Evolutionary conservation across 2,113 vertebrate species (phyloP).

Genomic region (Aix galericulata): DNA sequence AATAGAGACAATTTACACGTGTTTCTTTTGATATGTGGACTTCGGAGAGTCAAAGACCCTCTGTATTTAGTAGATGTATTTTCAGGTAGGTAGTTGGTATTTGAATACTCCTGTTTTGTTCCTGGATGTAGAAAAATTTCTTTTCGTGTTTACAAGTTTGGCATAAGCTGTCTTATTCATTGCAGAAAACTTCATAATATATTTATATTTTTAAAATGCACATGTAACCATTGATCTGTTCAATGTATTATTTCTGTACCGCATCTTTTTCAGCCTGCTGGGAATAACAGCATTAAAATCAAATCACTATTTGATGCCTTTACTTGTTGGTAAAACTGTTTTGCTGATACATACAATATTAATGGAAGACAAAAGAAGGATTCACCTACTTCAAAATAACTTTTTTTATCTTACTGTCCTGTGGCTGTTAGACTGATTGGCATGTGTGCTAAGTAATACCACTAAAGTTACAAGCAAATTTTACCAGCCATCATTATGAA

Average conservation of each 20-base stretch:
- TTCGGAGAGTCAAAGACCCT: slow-evolving; percentile 89
- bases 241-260: neutral
- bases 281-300: slow-evolving; percentile 20
- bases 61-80: slow-evolving; percentile 85
- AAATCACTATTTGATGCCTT: slow-evolving; percentile 5
- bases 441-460: neutral
- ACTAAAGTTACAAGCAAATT: neutral
- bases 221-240: neutral
- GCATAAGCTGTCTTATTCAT: neutral
- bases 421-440: neutral
- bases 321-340: slow-evolving; percentile 6
- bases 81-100: slow-evolving; percentile 75
- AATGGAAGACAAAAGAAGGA: slow-evolving; percentile 15
- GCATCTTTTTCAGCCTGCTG: neutral
- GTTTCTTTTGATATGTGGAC: slow-evolving; percentile 89
- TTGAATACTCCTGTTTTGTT: neutral
- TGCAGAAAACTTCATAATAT: neutral
- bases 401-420: neutral
- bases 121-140: neutral
- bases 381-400: neutral
- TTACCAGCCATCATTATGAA: neutral
- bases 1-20: slow-evolving; percentile 60
- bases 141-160: neutral
- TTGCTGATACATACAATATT: slow-evolving; percentile 10
- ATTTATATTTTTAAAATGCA: neutral